These are phyloP conservation scores for Athene cunicularia DNA, from an alignment of 2,113 vertebrate genomes.

Conservation along the genomic window DNA sequence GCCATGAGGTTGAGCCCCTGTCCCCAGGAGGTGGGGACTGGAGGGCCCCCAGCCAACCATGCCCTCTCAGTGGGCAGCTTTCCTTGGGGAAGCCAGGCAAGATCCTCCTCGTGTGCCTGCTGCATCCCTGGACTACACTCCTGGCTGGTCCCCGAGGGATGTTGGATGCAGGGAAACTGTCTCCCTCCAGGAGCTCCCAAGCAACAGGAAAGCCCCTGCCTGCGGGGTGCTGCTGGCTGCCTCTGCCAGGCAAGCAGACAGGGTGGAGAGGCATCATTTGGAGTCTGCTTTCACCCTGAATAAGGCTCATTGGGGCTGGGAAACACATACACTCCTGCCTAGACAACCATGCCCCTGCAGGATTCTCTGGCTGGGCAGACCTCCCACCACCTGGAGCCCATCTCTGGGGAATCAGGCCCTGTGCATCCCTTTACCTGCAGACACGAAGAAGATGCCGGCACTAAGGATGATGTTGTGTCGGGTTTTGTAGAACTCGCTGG, in stretches of 20 bases:
- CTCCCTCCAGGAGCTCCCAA: background rate
- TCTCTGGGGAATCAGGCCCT: accelerated
- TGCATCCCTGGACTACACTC: background rate
- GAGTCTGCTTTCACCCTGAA: background rate
- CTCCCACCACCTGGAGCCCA: background rate
- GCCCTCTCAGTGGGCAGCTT: background rate
- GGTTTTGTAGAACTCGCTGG: slow-evolving; percentile 99
- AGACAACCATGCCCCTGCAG: background rate
- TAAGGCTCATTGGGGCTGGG: background rate
- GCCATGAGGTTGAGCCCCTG: background rate
- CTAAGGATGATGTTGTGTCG: slow-evolving; percentile 99
- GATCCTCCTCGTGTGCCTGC: background rate
- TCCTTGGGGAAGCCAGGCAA: background rate
- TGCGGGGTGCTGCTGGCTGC: background rate
- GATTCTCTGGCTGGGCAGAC: background rate
- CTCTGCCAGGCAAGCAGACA: background rate
- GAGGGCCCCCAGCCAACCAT: background rate
- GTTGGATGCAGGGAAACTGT: background rate
- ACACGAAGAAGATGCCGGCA: slow-evolving; percentile 81
- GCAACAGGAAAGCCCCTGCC: background rate
- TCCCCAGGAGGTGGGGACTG: accelerated
- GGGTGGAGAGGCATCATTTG: background rate
- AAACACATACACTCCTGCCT: background rate
- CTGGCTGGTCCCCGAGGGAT: background rate
- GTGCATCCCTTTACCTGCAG: slow-evolving; percentile 71